These are phyloP conservation scores for Poeciliopsis prolifica DNA, from an alignment of 2,113 vertebrate species.

Conservation along the genomic window DNA sequence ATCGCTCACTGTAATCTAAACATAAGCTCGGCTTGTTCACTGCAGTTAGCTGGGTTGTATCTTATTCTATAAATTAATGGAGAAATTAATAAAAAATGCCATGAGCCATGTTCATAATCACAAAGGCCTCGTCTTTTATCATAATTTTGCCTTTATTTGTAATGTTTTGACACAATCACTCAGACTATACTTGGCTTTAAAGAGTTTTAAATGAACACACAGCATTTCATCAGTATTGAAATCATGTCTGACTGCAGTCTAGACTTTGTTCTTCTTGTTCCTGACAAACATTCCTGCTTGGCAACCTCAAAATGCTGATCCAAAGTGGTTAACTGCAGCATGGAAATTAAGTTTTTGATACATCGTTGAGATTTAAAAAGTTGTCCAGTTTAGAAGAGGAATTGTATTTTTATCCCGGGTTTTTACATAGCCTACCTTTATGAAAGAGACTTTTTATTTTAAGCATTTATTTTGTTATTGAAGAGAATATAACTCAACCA, in stretches of 20 bases:
- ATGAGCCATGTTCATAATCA: neutral
- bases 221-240: neutral
- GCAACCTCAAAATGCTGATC: too few species aligned
- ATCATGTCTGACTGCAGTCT: neutral
- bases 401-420: too few species aligned
- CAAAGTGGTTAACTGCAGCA: too few species aligned
- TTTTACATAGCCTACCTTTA: neutral
- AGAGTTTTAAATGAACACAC: neutral
- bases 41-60: neutral
- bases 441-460: neutral
- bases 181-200: neutral
- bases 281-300: neutral
- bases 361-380: too few species aligned
- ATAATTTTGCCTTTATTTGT: neutral
- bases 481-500: neutral
- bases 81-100: neutral
- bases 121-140: neutral
- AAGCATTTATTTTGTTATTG: neutral
- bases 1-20: neutral
- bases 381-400: too few species aligned
- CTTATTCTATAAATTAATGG: too few species aligned
- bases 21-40: neutral
- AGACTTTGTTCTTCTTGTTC: neutral
- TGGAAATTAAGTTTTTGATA: too few species aligned
- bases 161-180: neutral